phyloP scores from a whole-genome alignment of 2,888 invertebrate species.

The Hydropsyche betteni region DNA sequence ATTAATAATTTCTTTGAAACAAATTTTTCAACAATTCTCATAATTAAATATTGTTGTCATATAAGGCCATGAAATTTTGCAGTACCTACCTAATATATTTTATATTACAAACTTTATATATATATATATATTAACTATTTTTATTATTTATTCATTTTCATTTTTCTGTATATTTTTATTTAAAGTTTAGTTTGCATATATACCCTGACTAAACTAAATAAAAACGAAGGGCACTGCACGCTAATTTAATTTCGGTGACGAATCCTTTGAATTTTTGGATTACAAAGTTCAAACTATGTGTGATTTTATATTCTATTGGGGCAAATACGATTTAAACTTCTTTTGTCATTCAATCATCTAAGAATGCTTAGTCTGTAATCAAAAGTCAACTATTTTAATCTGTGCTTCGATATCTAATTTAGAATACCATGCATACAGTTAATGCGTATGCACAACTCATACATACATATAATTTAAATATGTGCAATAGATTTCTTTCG shows the following conservation, averaged over 20 bases:
- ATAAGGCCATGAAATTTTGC: constrained; percentile 54
- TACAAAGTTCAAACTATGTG: constrained; percentile 17
- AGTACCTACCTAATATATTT: constrained; percentile 47
- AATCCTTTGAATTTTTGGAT: background rate
- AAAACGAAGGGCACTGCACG: constrained; percentile 39
- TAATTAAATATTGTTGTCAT: constrained; percentile 58
- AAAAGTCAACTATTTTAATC: constrained; percentile 17
- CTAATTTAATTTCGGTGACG: constrained; percentile 33
- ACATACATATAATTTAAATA: background rate
- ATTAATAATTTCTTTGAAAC: constrained; percentile 57
- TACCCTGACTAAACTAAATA: constrained; percentile 51
- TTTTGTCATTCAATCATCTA: background rate
- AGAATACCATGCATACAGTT: background rate
- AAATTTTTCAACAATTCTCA: constrained; percentile 54
- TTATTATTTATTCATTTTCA: background rate
- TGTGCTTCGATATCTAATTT: constrained; percentile 28
- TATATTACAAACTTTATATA: constrained; percentile 16
- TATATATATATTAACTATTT: constrained; percentile 27
- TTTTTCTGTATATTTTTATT: constrained; percentile 40
- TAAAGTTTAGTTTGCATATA: constrained; percentile 46
- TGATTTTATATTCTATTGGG: constrained; percentile 1
- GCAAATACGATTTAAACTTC: background rate
- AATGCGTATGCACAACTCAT: background rate
- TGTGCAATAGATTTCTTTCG: too few species aligned
- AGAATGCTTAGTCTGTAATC: background rate